phyloP scores from a whole-genome alignment of 2,888 invertebrate genomes.

The Drosophila algonquin region DNA sequence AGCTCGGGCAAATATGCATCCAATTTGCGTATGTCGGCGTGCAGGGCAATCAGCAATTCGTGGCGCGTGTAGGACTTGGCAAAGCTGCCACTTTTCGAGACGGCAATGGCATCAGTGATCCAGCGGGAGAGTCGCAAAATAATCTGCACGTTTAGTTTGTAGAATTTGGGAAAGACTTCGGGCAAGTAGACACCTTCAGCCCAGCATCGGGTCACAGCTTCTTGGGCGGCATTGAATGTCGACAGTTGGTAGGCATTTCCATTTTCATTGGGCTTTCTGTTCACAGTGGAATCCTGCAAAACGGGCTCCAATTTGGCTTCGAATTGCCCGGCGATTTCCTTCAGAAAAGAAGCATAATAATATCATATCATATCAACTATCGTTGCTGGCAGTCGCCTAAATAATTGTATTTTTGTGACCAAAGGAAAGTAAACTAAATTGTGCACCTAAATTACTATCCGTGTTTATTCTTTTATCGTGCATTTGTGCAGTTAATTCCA shows the following conservation, averaged over 20 bases:
- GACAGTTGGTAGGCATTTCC: constrained; percentile 63
- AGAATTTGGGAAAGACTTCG: constrained; percentile 92
- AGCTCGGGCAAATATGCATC: constrained; percentile 65
- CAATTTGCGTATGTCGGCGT: constrained; percentile 75
- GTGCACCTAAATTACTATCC: too few relatives aligned
- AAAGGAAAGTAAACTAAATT: too few relatives aligned
- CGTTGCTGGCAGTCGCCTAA: too few relatives aligned
- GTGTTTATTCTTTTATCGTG: too few relatives aligned
- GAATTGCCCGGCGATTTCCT: constrained; percentile 90
- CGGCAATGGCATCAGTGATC: constrained; percentile 84
- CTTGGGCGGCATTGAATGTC: constrained; percentile 85
- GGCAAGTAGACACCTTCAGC: constrained; percentile 90
- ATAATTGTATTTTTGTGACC: too few relatives aligned
- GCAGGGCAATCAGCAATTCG: constrained; percentile 71
- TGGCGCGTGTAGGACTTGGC: constrained; percentile 58
- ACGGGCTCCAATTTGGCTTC: constrained; percentile 78
- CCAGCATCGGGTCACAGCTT: constrained; percentile 88
- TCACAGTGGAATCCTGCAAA: constrained; percentile 66
- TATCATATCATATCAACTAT: too few relatives aligned
- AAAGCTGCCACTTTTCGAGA: constrained; percentile 48
- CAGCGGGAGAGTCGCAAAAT: constrained; percentile 92
- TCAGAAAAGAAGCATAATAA: background rate
- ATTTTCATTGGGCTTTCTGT: constrained; percentile 11
- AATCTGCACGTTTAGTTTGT: constrained; percentile 94
- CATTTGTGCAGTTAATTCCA: too few relatives aligned